Evolutionary conservation across 1,140 invertebrate genomes (phyloP).

Genomic region (Habropoda laboriosa): DNA sequence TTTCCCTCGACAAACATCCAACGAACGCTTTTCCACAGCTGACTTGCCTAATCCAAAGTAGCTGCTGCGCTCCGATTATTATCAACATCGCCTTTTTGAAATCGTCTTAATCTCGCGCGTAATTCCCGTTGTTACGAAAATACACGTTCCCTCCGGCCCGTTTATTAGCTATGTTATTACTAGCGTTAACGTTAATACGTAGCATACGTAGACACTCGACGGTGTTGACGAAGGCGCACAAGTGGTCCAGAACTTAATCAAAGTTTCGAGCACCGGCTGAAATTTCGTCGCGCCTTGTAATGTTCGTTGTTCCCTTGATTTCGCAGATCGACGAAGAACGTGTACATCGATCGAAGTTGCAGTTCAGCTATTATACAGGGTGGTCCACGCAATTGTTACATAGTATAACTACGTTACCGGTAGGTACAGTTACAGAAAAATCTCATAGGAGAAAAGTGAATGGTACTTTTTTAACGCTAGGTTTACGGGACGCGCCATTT

Average conservation of each 20-base stretch:
- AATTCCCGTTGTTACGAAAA: not conserved
- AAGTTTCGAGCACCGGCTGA: not conserved
- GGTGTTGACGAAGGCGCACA: not conserved
- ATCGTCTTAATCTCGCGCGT: not conserved
- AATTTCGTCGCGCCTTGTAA: not conserved
- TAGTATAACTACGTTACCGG: too few species aligned
- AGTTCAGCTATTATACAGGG: too few species aligned
- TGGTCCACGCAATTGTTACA: too few species aligned
- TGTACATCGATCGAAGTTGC: too few species aligned
- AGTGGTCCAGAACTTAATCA: conserved; percentile 9
- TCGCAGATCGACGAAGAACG: not conserved
- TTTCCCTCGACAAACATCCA: too few species aligned
- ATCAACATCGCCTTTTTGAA: not conserved
- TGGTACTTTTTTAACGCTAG: too few species aligned
- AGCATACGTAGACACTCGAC: not conserved
- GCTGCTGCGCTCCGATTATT: not conserved
- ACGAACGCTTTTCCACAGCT: too few species aligned
- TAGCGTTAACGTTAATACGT: not conserved
- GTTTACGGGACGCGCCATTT: too few species aligned
- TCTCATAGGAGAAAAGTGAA: too few species aligned
- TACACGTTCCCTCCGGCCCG: not conserved
- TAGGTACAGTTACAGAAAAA: too few species aligned
- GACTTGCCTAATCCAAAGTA: too few species aligned
- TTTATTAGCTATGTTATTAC: not conserved
- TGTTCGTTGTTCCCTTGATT: not conserved